phyloP scores from a whole-genome alignment of 2,888 invertebrate species.

The Mechanitis mazaeus region DNA sequence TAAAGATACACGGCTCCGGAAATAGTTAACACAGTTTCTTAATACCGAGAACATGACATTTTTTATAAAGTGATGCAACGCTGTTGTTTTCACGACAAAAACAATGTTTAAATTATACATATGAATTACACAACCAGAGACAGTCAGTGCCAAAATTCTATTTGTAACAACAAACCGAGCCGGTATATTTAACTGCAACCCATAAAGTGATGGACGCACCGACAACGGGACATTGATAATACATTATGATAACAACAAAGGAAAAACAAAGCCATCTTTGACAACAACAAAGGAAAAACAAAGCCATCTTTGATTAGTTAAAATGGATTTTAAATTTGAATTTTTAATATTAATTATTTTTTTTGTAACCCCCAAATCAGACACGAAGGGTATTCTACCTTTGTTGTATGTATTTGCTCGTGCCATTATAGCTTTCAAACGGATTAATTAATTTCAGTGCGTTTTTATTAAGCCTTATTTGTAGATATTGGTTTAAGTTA shows the following conservation, averaged over 20 bases:
- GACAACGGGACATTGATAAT: slow-evolving; percentile 37
- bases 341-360: background rate
- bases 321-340: background rate
- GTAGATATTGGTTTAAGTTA: no score
- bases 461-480: no score
- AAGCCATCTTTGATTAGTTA: slow-evolving; percentile 6
- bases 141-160: slow-evolving; percentile 76
- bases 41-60: background rate
- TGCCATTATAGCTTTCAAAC: no score
- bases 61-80: background rate
- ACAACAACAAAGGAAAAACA: slow-evolving; percentile 21
- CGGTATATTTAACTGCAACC: slow-evolving; percentile 75
- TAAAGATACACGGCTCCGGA: no score
- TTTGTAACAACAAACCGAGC: slow-evolving; percentile 74
- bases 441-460: no score
- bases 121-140: slow-evolving; percentile 74
- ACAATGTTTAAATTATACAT: slow-evolving; percentile 63
- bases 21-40: no score
- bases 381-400: no score
- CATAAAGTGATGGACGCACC: slow-evolving; percentile 72
- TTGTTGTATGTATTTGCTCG: no score
- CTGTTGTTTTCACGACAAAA: slow-evolving; percentile 38
- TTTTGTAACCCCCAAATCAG: background rate
- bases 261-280: slow-evolving; percentile 8
- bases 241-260: slow-evolving; percentile 30